Evolutionary conservation across 2,797 vertebrate genomes (phyloP), one percentile per base, ranked within the genome.

Genomic region (Delichon dasypus): DNA sequence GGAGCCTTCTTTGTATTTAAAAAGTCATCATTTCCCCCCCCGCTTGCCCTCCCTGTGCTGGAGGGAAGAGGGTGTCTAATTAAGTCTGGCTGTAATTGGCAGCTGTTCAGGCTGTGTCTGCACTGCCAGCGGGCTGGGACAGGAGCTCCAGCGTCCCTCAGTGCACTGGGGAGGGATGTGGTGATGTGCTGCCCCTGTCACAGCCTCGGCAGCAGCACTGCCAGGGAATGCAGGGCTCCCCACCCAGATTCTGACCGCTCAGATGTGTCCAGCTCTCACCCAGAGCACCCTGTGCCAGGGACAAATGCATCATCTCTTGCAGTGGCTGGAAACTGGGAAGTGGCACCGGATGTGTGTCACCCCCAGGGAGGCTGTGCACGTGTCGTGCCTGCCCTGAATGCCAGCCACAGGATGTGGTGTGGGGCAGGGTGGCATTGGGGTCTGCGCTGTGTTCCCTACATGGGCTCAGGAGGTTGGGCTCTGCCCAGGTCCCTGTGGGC

Each of bases 331-430:
- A 57, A 58, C 1, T 34, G 58, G 70, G 68, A 54, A 38, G 73
- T 1, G 7, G 60, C 32, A 50, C 20, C 11, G 75, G 72, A 72
- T 0, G 0, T 32, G 61, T 48, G 79, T 58, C 64, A 22, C 23
- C 16, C 8, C 8, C 2, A 6, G 36, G 78, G 36, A 61, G 47
- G n/a, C 53, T n/a, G 48, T 14, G 44, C 9, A 4, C 0, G 2
- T 29, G 50, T 53, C 0, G 0, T 67, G 36, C 34, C 51, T 16
- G 1, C 57, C n/a, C 45, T 14, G 10, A 30, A 4, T 12, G 27
- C 44, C 71, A 42, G 44, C 11, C 10, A 1, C 0, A 8, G 76
- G 42, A 4, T 0, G 0, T 1, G 5, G 15, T 5, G 34, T 8
- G 51, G 65, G 60, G 18, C 60, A 66, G 1, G 0, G 36, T 10